These are phyloP conservation scores for Lutjanus erythropterus DNA, from an alignment of 2,113 vertebrate species.

Conservation along the genomic window DNA sequence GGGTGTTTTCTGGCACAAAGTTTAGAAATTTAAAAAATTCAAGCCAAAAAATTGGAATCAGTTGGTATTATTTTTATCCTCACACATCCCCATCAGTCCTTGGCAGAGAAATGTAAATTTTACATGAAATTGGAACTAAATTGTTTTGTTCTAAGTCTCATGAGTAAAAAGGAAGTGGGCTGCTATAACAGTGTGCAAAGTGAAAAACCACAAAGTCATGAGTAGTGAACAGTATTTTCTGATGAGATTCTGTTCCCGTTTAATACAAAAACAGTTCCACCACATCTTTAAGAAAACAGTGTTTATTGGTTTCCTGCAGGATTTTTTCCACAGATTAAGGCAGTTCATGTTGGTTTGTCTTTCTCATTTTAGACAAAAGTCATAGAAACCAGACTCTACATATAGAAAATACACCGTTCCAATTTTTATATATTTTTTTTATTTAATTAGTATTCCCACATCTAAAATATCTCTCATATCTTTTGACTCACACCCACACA, in stretches of 20 bases:
- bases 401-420: constrained; percentile 1
- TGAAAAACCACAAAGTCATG: constrained; percentile 33
- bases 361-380: constrained; percentile 11
- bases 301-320: constrained; percentile 5
- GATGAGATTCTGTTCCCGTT: constrained; percentile 23
- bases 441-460: constrained; percentile 55
- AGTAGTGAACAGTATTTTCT: background rate
- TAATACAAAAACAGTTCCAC: constrained; percentile 15
- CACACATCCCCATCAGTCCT: constrained; percentile 41
- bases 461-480: constrained; percentile 42
- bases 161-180: constrained; percentile 67
- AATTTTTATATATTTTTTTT: constrained; percentile 21
- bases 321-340: background rate
- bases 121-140: constrained; percentile 13
- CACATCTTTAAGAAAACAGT: constrained; percentile 24
- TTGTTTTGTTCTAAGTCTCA: constrained; percentile 30
- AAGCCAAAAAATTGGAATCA: too few species aligned
- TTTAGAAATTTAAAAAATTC: too few species aligned
- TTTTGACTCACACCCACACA: constrained; percentile 44
- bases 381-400: constrained; percentile 11
- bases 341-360: background rate
- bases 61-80: too few species aligned
- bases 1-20: too few species aligned
- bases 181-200: constrained; percentile 37
- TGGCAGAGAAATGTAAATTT: constrained; percentile 35